These are phyloP conservation scores for Bombus superbus DNA, from an alignment of 1,140 invertebrate species.

Conservation along the genomic window DNA sequence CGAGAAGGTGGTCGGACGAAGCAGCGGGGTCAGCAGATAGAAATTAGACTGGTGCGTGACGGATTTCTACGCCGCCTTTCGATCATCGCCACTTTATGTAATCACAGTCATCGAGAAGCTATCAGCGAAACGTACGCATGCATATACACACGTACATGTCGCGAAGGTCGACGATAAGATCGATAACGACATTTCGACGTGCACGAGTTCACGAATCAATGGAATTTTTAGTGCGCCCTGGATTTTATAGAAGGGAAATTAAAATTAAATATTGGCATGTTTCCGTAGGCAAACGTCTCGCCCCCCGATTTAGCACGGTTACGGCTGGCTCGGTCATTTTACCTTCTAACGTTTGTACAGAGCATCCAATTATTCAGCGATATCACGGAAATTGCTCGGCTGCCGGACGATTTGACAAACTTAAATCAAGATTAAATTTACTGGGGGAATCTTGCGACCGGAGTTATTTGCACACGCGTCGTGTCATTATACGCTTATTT, in stretches of 20 bases:
- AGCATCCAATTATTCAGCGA: constrained; percentile 20
- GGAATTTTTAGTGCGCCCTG: neutral
- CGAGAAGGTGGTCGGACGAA: constrained; percentile 50
- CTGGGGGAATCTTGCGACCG: neutral
- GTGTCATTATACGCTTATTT: neutral
- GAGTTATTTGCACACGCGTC: neutral
- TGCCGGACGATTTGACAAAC: neutral
- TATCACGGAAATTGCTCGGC: neutral
- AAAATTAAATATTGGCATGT: constrained; percentile 42
- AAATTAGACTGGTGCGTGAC: constrained; percentile 26
- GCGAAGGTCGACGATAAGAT: constrained; percentile 10
- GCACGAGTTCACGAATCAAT: neutral
- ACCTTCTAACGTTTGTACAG: constrained; percentile 15
- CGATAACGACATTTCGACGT: constrained; percentile 25
- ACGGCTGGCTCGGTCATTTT: constrained; percentile 12
- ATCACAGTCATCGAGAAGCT: too few relatives aligned
- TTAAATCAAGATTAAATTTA: constrained; percentile 11
- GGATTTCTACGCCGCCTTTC: neutral
- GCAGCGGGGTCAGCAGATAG: constrained; percentile 64
- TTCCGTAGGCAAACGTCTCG: neutral
- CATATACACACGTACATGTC: neutral
- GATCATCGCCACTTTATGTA: neutral
- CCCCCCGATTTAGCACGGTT: neutral
- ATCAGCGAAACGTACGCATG: too few relatives aligned
- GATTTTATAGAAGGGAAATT: constrained; percentile 15